phyloP scores from a whole-genome alignment of 2,113 vertebrate genomes.

The Tenrec ecaudatus region DNA sequence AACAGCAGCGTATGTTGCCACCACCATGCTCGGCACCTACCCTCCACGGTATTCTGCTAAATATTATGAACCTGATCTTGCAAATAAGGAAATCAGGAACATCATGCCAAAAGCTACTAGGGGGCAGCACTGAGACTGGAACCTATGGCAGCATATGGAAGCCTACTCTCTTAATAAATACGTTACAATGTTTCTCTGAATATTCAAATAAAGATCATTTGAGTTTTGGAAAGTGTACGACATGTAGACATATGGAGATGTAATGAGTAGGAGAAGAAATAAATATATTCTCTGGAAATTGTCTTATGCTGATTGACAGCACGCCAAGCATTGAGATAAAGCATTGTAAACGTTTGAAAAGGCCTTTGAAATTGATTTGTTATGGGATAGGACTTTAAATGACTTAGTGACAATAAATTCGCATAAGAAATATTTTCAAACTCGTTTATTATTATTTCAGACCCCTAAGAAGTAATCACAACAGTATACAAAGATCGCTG shows the following conservation, averaged over 20 bases:
- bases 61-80: background rate
- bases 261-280: background rate
- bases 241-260: background rate
- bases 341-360: background rate
- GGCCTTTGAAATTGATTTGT: background rate
- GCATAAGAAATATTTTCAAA: background rate
- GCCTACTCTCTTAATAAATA: background rate
- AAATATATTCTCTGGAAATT: background rate
- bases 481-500: background rate
- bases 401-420: background rate
- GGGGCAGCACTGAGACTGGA: background rate
- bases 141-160: background rate
- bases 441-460: background rate
- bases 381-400: background rate
- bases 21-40: background rate
- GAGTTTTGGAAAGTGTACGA: background rate
- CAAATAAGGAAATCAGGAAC: background rate
- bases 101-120: background rate
- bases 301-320: background rate
- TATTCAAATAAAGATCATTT: background rate
- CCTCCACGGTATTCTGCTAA: background rate
- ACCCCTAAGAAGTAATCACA: background rate
- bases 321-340: background rate
- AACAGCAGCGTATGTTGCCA: background rate
- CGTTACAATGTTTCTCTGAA: background rate